A percentile compares a stretch with the other conserved stretches of the same genome.
Conservation (phyloP, 2,113 vertebrate genomes). For the Vanacampus margaritifer region DNA sequence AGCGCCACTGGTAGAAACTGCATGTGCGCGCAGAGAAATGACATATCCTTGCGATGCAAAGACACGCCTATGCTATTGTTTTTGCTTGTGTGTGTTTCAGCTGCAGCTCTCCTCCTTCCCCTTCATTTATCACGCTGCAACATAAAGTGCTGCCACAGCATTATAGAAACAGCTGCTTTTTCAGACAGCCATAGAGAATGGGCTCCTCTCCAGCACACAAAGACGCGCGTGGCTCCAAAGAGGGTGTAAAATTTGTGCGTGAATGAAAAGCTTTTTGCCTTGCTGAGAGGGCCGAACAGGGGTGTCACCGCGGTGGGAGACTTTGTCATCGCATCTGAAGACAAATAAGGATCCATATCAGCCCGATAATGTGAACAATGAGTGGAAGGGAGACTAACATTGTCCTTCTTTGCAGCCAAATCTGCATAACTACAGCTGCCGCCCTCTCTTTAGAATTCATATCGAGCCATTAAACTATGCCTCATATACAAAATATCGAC, state of each 20-base stretch:
- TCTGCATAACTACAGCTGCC: slow-evolving; percentile 66
- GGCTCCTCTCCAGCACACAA: slow-evolving; percentile 61
- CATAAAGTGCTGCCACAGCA: slow-evolving; percentile 69
- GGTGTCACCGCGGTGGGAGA: slow-evolving; percentile 69
- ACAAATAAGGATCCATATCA: slow-evolving; percentile 61
- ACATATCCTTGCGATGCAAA: slow-evolving; percentile 26
- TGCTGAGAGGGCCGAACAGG: slow-evolving; percentile 68
- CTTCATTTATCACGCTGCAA: slow-evolving; percentile 81
- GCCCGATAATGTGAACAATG: slow-evolving; percentile 51
- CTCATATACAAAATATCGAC: slow-evolving; percentile 9
- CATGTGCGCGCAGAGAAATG: slow-evolving; percentile 19
- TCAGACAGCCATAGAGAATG: slow-evolving; percentile 55
- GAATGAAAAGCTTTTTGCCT: slow-evolving; percentile 69
- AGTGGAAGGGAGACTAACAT: slow-evolving; percentile 41
- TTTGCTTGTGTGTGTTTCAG: slow-evolving; percentile 62
- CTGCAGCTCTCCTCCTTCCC: slow-evolving; percentile 59
- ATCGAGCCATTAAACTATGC: slow-evolving; percentile 32
- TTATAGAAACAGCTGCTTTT: slow-evolving; percentile 86
- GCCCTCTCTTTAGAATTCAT: slow-evolving; percentile 40
- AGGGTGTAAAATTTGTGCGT: slow-evolving; percentile 79
- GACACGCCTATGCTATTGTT: slow-evolving; percentile 58
- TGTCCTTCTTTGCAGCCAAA: slow-evolving; percentile 40
- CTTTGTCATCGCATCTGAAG: slow-evolving; percentile 57
- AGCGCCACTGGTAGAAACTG: no score
- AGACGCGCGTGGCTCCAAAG: slow-evolving; percentile 62